A percentile compares a stretch with the other conserved stretches of the same genome.
phyloP scores from a whole-genome alignment of 2,113 vertebrate species.

The Artemisiospiza belli region DNA sequence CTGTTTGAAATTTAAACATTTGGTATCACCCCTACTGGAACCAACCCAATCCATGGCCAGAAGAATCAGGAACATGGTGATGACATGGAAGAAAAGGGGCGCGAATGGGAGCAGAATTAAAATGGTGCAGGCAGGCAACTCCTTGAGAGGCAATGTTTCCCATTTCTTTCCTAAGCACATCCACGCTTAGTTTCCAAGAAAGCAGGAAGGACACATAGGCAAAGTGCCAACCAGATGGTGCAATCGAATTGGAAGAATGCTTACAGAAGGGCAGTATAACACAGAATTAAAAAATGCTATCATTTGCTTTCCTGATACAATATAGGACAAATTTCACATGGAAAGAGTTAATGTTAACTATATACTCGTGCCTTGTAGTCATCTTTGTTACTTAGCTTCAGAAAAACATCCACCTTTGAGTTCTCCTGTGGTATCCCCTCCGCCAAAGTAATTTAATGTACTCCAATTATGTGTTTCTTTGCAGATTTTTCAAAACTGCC shows the following conservation, averaged over 20 bases:
- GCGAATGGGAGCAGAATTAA: not conserved
- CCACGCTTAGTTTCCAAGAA: not conserved
- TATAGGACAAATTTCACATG: not conserved
- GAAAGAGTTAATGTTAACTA: not conserved
- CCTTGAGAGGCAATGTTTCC: not conserved
- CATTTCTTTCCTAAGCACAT: slow-evolving; percentile 8
- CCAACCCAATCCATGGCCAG: not conserved
- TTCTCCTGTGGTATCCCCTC: not conserved
- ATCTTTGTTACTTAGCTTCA: not conserved
- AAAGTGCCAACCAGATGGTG: slow-evolving; percentile 34
- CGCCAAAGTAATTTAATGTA: not conserved
- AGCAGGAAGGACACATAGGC: slow-evolving; percentile 31
- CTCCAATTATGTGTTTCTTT: not conserved
- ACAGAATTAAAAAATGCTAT: not conserved
- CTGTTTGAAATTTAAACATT: not conserved
- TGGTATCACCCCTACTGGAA: not conserved
- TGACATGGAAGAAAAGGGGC: not conserved
- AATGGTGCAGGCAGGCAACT: not conserved
- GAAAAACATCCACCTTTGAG: not conserved
- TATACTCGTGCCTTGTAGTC: not conserved
- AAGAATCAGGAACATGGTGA: not conserved
- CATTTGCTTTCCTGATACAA: not conserved
- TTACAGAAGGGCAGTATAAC: not conserved
- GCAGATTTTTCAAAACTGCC: not conserved
- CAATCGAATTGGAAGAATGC: not conserved